Conservation (phyloP, 2,888 invertebrate genomes). For the Caprella mutica region DNA sequence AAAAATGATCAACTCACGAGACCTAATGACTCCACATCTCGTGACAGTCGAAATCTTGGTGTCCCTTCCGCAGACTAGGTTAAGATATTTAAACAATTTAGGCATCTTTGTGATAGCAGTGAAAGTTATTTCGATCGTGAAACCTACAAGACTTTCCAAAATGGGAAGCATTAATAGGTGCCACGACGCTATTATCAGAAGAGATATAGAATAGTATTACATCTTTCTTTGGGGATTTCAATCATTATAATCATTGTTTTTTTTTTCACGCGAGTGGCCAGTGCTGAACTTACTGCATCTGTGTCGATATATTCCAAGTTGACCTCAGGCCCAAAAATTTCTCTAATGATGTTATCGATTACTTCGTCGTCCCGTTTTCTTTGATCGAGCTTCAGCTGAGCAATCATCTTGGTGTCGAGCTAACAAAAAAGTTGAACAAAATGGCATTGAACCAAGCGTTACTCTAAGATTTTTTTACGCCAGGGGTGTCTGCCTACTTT, state of each 20-base stretch:
- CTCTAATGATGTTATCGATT: conserved; percentile 40
- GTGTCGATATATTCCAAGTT: conserved; percentile 37
- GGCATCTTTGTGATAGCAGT: neutral
- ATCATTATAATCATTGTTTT: too few relatives aligned
- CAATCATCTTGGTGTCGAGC: conserved; percentile 12
- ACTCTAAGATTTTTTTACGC: too few relatives aligned
- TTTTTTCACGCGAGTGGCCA: neutral
- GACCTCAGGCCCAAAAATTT: conserved; percentile 36
- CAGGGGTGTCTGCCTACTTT: too few relatives aligned
- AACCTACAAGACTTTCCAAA: too few relatives aligned
- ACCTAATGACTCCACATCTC: conserved; percentile 9
- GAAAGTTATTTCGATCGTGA: too few relatives aligned
- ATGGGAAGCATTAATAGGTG: too few relatives aligned
- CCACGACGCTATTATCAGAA: too few relatives aligned
- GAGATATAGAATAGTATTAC: too few relatives aligned
- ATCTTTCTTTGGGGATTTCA: neutral
- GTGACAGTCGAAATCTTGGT: conserved; percentile 4
- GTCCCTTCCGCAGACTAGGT: conserved; percentile 10
- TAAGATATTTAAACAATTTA: neutral
- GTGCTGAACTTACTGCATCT: conserved; percentile 36
- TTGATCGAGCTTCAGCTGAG: conserved; percentile 18
- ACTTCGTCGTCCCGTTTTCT: conserved; percentile 38
- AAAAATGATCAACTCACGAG: conserved; percentile 2
- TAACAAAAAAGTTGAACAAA: neutral
- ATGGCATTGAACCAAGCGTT: neutral